These are phyloP conservation scores for Drosophila subpulchrella DNA, from an alignment of 1,140 invertebrate genomes.

Conservation along the genomic window DNA sequence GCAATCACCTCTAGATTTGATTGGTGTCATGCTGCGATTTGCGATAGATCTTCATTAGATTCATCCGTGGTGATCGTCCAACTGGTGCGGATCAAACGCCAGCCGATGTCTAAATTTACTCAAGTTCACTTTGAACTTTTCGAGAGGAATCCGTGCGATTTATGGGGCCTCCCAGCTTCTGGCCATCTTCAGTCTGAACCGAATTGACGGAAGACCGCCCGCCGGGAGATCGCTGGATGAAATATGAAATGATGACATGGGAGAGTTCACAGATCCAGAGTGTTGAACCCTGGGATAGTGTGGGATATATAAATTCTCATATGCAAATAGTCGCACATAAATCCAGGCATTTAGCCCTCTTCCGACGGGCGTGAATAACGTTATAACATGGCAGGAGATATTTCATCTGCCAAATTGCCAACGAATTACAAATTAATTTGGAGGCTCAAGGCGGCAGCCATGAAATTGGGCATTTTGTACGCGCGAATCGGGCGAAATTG, in stretches of 20 bases:
- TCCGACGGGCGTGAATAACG: slow-evolving; percentile 43
- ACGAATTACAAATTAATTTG: slow-evolving; percentile 82
- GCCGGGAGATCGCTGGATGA: slow-evolving; percentile 14
- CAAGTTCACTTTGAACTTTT: slow-evolving; percentile 63
- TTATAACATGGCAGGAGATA: slow-evolving; percentile 30
- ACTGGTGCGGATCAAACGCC: slow-evolving; percentile 36
- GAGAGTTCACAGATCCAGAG: slow-evolving; percentile 17
- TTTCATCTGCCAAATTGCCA: slow-evolving; percentile 75
- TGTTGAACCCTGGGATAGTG: slow-evolving; percentile 21
- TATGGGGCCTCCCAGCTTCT: slow-evolving; percentile 55
- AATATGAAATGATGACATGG: slow-evolving; percentile 50
- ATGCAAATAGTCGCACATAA: slow-evolving; percentile 68
- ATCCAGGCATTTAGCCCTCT: slow-evolving; percentile 43
- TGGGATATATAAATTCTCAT: not conserved
- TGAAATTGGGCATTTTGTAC: slow-evolving; percentile 60
- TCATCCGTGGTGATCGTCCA: slow-evolving; percentile 6
- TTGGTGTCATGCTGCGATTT: slow-evolving; percentile 44
- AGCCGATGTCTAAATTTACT: slow-evolving; percentile 45
- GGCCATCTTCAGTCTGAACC: slow-evolving; percentile 43
- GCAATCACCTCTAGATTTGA: slow-evolving; percentile 13
- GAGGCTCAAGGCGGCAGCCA: slow-evolving; percentile 51
- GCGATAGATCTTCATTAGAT: slow-evolving; percentile 60
- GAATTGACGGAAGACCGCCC: slow-evolving; percentile 48
- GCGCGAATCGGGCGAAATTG: slow-evolving; percentile 62
- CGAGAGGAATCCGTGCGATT: slow-evolving; percentile 53